Evolutionary conservation across 1,140 invertebrate species (phyloP), one percentile per base, ranked within the genome.

Genomic region (Acromyrmex charruanus): DNA sequence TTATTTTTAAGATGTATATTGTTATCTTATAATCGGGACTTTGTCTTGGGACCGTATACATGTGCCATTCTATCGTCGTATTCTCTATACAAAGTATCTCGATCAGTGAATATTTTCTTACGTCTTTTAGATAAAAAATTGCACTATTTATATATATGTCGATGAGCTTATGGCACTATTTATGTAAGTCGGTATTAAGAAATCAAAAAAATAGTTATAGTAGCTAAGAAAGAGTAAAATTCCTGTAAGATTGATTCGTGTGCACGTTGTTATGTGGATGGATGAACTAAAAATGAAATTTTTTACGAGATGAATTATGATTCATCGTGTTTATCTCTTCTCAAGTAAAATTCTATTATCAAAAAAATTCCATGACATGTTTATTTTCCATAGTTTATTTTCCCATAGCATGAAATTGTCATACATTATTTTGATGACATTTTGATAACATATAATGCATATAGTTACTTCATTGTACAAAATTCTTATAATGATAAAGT

Each of bases 301-400:
- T 59, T 58, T 12, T 14, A 77, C 25, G 18, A 74, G 71, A 12
- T 31, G 7, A 61, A 59, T 44, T 77, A 59, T 2, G 16, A 51
- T 25, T 44, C 9, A 7, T 31, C 61, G 14, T 0, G 18, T 21
- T 25, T 31, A 3, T 39, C 35, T 21, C 1, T 25, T 59, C 4
- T 61, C 6, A 77, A 28, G 12, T 72, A 75, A 59, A 35, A 75
- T 74, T 25, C 12, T 35, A 59, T 59, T 75, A 75, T 75, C 25
- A 16, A 5, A 55, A 0, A 59, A 1, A 18, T 0, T 44, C 1
- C 39, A 25, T n/a, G 63, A 35, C 28, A n/a, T 72, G 28, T 55
- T 35, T 28, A 44, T 44, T 39, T 39, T 39, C 35, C 18, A 66
- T 12, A 39, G 21, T 69, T 69, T 16, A 69, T 69, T 31, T 31